A percentile compares a stretch with the other conserved stretches of the same genome.
Evolutionary conservation across 2,888 invertebrate genomes (phyloP).

Genomic region (Panopea generosa): DNA sequence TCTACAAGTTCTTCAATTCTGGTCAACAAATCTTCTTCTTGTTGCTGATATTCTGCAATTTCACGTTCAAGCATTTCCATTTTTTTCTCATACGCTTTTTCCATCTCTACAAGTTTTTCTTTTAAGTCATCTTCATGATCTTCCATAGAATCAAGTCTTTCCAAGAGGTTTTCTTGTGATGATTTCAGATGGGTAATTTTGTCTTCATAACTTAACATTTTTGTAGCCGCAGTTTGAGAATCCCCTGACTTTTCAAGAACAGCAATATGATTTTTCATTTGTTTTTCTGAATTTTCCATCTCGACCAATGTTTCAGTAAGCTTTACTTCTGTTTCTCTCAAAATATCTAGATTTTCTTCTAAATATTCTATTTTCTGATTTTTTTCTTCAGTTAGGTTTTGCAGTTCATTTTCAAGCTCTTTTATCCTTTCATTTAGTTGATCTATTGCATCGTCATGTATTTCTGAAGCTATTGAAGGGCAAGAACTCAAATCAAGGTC

Average conservation of each 20-base stretch:
- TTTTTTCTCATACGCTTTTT: slow-evolving; percentile 65
- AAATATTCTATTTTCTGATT: slow-evolving; percentile 75
- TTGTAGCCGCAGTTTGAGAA: slow-evolving; percentile 58
- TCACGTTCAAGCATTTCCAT: slow-evolving; percentile 69
- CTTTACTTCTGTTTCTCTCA: slow-evolving; percentile 74
- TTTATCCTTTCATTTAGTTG: slow-evolving; percentile 62
- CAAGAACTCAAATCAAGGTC: slow-evolving; percentile 66
- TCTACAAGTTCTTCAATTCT: slow-evolving; percentile 54
- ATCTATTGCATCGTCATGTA: slow-evolving; percentile 60
- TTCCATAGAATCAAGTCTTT: slow-evolving; percentile 76
- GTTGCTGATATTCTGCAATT: slow-evolving; percentile 66
- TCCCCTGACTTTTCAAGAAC: slow-evolving; percentile 65
- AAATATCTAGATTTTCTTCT: slow-evolving; percentile 68
- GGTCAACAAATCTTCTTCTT: slow-evolving; percentile 61
- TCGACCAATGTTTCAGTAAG: slow-evolving; percentile 76
- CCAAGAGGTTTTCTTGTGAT: slow-evolving; percentile 75
- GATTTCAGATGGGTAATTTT: slow-evolving; percentile 72
- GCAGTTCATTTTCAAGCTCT: slow-evolving; percentile 73
- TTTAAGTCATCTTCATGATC: slow-evolving; percentile 68
- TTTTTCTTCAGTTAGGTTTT: slow-evolving; percentile 69
- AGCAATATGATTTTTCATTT: slow-evolving; percentile 71
- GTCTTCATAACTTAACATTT: slow-evolving; percentile 73
- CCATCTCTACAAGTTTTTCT: slow-evolving; percentile 64
- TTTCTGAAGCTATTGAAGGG: slow-evolving; percentile 74
- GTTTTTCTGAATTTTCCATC: slow-evolving; percentile 75